Evolutionary conservation across 2,888 invertebrate genomes (phyloP), one percentile per base, ranked within the genome.

Genomic region (Cerastoderma edule): DNA sequence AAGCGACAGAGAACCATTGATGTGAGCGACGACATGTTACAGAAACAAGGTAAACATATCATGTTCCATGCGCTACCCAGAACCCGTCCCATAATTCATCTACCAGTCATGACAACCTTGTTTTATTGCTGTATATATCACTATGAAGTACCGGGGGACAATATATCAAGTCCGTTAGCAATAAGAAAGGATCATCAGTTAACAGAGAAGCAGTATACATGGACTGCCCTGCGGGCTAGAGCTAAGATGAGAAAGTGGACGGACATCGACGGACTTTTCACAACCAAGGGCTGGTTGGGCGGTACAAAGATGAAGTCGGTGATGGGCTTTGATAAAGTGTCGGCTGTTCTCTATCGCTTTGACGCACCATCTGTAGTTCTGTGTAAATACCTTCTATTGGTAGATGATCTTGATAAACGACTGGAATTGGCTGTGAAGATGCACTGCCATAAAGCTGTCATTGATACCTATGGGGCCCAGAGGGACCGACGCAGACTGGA

Each of bases 101-200:
- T 91, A 83, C 89, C 93, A 5, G 90, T 93, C 6, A 87, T 93
- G n/a, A 93, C 93, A 3, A 93, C 93, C 0, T 87, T 93, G 53
- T 93, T 92, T 81, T 93, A 93, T 85, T 93, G 91, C 74, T 92
- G 92, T 81, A 87, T 93, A 63, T 93, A 93, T 74, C 93, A 93
- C 84, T 92, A 90, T 78, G 89, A 91, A 44, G 85, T 91, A 22
- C 81, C 89, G n/a, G 88, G 89, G 87, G 91, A 89, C 74, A 84
- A 81, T 13, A 78, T 91, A 22, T 87, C 90, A 30, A 90, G 91
- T 83, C 92, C 93, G n/a, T 46, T 84, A 22, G 88, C 90, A 13
- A 80, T 93, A 13, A 86, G 81, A 65, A 90, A 89, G 67, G 79
- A 86, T 33, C 91, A 93, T 64, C 84, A 91, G 88, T 69, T 93